Conservation (phyloP, 2,797 vertebrate genomes). For the Numenius phaeopus region DNA sequence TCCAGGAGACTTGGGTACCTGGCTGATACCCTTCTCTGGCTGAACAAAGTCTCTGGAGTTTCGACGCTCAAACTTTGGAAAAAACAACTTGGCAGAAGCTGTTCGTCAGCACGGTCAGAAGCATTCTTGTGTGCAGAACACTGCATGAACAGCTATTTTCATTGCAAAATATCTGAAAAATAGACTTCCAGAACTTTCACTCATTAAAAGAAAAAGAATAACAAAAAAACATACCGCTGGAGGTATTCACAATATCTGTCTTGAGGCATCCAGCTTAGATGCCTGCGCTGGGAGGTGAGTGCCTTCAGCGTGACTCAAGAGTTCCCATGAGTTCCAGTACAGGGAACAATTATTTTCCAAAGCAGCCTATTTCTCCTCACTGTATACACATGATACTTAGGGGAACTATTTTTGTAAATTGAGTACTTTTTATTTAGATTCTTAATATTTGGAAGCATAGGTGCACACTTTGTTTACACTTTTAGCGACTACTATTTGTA, state of each 20-base stretch:
- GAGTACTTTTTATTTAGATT: neutral
- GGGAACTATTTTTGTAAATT: neutral
- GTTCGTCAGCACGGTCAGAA: neutral
- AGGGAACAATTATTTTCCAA: neutral
- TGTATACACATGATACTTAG: neutral
- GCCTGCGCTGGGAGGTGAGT: conserved; percentile 8
- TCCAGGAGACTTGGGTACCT: neutral
- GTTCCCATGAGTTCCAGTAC: neutral
- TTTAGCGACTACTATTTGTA: neutral
- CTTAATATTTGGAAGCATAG: neutral
- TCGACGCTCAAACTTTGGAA: neutral
- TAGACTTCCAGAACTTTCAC: neutral
- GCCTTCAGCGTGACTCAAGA: conserved; percentile 37
- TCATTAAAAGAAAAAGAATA: neutral
- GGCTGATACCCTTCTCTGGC: neutral
- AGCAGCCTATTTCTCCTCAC: neutral
- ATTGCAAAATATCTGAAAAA: neutral
- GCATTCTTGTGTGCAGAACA: neutral
- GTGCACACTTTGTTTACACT: neutral
- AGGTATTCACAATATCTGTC: conserved; percentile 17
- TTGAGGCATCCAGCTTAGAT: conserved; percentile 33
- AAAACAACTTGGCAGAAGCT: neutral
- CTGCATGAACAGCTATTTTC: neutral
- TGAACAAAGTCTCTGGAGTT: neutral
- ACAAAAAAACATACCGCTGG: neutral